Evolutionary conservation across 1,140 invertebrate species (phyloP).

Genomic region (Dreissena polymorpha): DNA sequence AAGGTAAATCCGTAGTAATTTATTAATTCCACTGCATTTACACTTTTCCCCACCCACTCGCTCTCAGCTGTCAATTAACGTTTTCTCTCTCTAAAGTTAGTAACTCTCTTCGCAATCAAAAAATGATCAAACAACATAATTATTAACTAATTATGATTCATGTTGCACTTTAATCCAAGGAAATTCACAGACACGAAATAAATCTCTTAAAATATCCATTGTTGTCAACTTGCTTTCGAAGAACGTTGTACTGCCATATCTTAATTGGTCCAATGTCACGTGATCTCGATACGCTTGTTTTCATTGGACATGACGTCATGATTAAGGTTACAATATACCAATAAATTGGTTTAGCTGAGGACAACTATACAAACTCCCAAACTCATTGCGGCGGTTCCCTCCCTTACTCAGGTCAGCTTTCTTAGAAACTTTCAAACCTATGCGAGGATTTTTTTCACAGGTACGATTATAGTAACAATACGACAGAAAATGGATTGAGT

Average conservation of each 20-base stretch:
- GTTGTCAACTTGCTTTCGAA: not conserved
- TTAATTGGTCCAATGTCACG: constrained; percentile 5
- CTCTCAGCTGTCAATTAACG: not conserved
- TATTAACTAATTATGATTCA: not conserved
- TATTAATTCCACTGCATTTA: not conserved
- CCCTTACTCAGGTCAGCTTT: no score
- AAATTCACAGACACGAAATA: not conserved
- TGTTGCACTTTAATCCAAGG: not conserved
- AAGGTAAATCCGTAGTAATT: constrained; percentile 36
- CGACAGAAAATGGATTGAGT: no score
- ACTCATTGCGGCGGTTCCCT: no score
- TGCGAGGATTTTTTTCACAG: no score
- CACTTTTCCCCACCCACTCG: not conserved
- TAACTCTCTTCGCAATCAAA: not conserved
- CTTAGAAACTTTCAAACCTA: no score
- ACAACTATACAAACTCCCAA: no score
- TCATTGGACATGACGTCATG: no score
- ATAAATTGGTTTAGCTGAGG: no score
- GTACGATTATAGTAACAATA: no score
- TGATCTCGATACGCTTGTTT: not conserved
- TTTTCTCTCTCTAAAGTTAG: not conserved
- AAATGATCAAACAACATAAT: not conserved
- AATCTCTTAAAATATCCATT: constrained; percentile 1
- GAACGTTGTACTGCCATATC: not conserved
- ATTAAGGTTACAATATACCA: no score